Evolutionary conservation across 1,140 invertebrate genomes (phyloP).

Genomic region (Dreissena polymorpha): DNA sequence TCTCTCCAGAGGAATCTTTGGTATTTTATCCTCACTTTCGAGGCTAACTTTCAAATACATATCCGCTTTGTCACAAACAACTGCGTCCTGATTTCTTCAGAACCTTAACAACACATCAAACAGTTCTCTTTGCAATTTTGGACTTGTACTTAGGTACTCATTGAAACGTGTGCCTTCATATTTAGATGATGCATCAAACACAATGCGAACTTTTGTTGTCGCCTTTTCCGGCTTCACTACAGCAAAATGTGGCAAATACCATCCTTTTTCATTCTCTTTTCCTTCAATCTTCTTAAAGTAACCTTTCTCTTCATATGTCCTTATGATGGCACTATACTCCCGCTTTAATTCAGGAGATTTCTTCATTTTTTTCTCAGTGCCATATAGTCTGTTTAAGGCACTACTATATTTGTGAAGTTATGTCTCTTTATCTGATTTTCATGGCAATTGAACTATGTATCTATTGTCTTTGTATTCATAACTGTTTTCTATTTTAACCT

Average conservation of each 20-base stretch:
- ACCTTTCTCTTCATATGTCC: constrained; percentile 4
- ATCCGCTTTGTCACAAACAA: no score
- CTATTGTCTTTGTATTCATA: not conserved
- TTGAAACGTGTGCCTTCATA: constrained; percentile 2
- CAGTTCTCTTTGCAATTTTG: constrained; percentile 13
- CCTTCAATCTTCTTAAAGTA: not conserved
- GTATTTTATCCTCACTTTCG: no score
- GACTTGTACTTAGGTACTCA: not conserved
- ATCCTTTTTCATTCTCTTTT: not conserved
- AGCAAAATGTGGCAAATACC: constrained; percentile 55
- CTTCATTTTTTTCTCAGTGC: constrained; percentile 6
- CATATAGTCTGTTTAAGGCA: constrained; percentile 10
- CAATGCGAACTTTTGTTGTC: constrained; percentile 27
- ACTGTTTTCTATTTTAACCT: not conserved
- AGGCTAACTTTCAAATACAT: no score
- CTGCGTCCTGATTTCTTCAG: no score
- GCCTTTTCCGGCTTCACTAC: constrained; percentile 40
- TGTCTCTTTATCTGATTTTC: constrained; percentile 8
- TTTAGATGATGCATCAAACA: constrained; percentile 32
- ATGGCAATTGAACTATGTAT: constrained; percentile 4
- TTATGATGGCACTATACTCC: constrained; percentile 1
- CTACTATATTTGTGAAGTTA: not conserved
- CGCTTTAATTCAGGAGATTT: not conserved
- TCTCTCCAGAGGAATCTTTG: no score
- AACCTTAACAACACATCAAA: not conserved